Conservation (phyloP, 2,113 vertebrate genomes). For the Trogon surrucura region DNA sequence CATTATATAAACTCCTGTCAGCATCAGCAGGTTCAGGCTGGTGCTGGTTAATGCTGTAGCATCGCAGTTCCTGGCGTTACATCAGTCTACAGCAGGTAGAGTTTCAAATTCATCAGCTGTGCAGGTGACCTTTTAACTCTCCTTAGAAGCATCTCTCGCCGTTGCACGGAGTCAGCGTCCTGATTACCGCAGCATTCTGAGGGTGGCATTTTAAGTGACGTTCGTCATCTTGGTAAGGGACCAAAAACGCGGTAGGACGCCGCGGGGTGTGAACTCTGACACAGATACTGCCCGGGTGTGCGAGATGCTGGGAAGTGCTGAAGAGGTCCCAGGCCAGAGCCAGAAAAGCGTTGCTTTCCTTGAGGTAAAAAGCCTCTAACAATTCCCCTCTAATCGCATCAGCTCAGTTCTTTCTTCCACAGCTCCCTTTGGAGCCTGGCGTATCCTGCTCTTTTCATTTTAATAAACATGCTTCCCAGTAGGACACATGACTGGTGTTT, state of each 20-base stretch:
- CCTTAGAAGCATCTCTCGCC: background rate
- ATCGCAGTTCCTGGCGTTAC: background rate
- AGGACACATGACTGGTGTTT: background rate
- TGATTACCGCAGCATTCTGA: background rate
- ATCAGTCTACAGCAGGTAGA: background rate
- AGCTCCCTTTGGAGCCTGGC: background rate
- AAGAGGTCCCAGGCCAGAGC: background rate
- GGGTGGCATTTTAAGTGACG: conserved; percentile 28
- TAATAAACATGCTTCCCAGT: background rate
- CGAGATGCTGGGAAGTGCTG: background rate
- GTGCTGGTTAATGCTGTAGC: background rate
- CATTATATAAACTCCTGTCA: background rate
- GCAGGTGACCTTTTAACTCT: conserved; percentile 35
- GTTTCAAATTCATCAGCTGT: conserved; percentile 16
- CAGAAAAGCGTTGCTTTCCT: background rate
- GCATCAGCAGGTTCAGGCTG: background rate
- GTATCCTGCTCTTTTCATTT: background rate
- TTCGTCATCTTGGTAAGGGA: background rate
- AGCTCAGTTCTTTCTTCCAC: background rate
- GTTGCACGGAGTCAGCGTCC: background rate
- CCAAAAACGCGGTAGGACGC: background rate
- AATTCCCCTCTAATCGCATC: fast-evolving
- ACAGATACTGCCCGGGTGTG: background rate
- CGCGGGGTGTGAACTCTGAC: background rate
- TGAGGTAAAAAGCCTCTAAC: background rate